A percentile compares a stretch with the other conserved stretches of the same genome.
Evolutionary conservation across 64 coral and sea anemone genomes (phyloP).

Genomic region (Dendronephthya gigantea): DNA sequence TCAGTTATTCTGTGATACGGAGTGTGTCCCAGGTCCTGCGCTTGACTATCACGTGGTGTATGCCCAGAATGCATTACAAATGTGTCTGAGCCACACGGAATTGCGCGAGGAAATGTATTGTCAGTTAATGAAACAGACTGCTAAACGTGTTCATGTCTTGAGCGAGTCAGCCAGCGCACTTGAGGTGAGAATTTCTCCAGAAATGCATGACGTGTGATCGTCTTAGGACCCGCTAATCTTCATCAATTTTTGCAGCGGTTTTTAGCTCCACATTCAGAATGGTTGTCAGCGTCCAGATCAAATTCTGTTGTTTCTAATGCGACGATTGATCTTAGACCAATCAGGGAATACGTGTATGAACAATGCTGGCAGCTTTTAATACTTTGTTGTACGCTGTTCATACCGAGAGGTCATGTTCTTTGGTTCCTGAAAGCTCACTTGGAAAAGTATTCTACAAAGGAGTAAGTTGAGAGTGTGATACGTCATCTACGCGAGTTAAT

Average conservation of each 20-base stretch:
- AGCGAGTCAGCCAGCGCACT: not conserved
- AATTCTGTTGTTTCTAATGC: slow-evolving; percentile 42
- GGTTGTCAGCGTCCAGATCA: slow-evolving; percentile 44
- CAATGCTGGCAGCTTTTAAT: slow-evolving; percentile 82
- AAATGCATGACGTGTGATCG: no score
- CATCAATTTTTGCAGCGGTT: not conserved
- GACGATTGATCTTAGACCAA: slow-evolving; percentile 84
- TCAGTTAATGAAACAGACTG: slow-evolving; percentile 85
- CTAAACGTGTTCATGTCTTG: slow-evolving; percentile 56
- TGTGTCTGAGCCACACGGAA: slow-evolving; percentile 56
- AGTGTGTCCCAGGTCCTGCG: slow-evolving; percentile 58
- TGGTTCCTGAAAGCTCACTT: slow-evolving; percentile 71
- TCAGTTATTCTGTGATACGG: slow-evolving; percentile 64
- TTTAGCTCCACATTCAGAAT: slow-evolving; percentile 19
- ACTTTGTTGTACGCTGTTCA: slow-evolving; percentile 60
- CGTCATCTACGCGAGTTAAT: no score
- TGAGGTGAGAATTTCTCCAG: not conserved
- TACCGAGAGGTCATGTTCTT: slow-evolving; percentile 70
- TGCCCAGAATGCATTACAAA: slow-evolving; percentile 99
- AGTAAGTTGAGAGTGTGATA: slow-evolving; percentile 35
- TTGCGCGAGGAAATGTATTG: slow-evolving; percentile 91
- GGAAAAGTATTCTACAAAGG: slow-evolving; percentile 43
- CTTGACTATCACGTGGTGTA: slow-evolving; percentile 93
- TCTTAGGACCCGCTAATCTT: no score
- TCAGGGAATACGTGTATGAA: slow-evolving; percentile 75